Base-by-base conservation (phyloP, 2,113 vertebrate species). In the Crocuta crocuta region DNA sequence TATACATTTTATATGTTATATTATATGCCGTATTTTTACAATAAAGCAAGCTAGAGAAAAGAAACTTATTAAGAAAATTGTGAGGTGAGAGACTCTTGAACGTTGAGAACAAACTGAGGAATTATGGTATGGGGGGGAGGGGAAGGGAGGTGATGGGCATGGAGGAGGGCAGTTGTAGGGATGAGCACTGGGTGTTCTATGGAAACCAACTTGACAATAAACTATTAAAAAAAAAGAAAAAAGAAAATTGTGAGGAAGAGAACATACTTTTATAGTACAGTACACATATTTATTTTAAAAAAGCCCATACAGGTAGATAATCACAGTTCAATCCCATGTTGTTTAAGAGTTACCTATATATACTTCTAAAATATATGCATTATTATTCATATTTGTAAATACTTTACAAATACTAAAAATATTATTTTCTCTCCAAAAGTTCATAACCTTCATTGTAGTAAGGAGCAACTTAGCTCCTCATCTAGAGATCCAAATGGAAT, bases 321-420 rank as follows among this genome's bases (percentile, higher is more conserved):
- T 15, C 24, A 4, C 43, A 78, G 26, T 48, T 78, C 74, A 78
- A 78, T 16, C 26, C 43, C 43, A 78, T 78, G 43, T 9, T 31
- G 74, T 31, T 48, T 26, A 16, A 78, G 74, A 26, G 74, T 78
- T 43, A 78, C 28, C 24, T 76, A 76, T 21, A 50, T 39, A 89
- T 55, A 81, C 26, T 81, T 94, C 8, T 61, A 70, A 87, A 84
- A 61, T 74, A 8, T 26, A 92, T 58, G 58, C 43, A 31, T 39
- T 90, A 66, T 66, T 55, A 86, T 76, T 89, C 74, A 88, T 73
- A 86, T 6, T 70, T 89, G 9, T 79, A 95, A 83, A 94, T 68
- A 89, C 33, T 86, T 80, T 81, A 79, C 6, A 94, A 95, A 89
- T 90, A 80, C 16, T 55, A 39, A 39, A 39, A 39, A 13, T 61